Evolutionary conservation across 2,888 invertebrate species (phyloP).

Genomic region (Leptinotarsa peninsularis): DNA sequence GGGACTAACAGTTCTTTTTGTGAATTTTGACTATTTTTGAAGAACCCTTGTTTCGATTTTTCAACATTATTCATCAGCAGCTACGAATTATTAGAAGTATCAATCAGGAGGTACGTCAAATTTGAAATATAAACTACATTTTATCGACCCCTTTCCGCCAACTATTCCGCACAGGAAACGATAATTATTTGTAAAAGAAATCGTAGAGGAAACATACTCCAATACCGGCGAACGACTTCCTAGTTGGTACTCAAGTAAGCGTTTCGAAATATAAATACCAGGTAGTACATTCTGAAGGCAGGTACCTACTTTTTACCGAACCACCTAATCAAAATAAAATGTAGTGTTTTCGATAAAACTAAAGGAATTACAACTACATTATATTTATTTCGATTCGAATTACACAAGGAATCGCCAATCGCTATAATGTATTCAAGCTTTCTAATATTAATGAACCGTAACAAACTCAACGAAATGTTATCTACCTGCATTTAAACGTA

Average conservation of each 20-base stretch:
- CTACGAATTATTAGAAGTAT: no score
- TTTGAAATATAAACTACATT: neutral
- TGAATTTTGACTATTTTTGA: no score
- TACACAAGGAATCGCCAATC: conserved; percentile 31
- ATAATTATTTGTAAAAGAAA: neutral
- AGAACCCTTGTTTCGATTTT: no score
- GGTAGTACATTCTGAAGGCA: neutral
- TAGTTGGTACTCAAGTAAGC: neutral
- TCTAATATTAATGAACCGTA: conserved; percentile 41
- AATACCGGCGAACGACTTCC: neutral
- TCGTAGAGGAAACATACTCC: neutral
- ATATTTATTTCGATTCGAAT: conserved; percentile 30
- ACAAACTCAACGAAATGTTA: conserved; percentile 17
- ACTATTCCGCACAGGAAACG: neutral
- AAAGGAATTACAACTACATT: conserved; percentile 8
- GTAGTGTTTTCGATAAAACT: neutral
- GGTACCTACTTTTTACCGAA: neutral
- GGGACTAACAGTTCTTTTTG: no score
- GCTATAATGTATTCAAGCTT: conserved; percentile 33
- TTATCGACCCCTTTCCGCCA: no score
- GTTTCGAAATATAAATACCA: neutral
- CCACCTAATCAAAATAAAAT: conserved; percentile 10
- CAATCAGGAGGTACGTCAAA: neutral
- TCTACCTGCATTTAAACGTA: neutral
- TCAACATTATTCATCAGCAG: no score